Percentiles rank a stretch among this genome's conserved stretches.
phyloP scores from a whole-genome alignment of 2,797 vertebrate species.

The Adelosebastes latens region DNA sequence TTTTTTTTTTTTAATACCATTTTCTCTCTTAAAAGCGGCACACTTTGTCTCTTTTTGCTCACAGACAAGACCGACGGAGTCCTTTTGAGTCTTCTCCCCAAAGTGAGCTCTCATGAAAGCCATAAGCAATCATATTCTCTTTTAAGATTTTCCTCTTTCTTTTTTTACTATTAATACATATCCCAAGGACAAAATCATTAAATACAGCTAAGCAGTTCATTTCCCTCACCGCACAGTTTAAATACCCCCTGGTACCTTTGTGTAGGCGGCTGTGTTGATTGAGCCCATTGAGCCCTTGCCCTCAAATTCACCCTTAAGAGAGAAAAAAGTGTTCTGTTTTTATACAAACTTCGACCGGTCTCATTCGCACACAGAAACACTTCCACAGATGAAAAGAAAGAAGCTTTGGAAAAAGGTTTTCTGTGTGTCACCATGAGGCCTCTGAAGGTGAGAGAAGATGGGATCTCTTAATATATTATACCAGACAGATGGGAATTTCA shows the following conservation, averaged over 20 bases:
- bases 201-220: constrained; percentile 33
- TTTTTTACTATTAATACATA: constrained; percentile 24
- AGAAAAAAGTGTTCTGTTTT: constrained; percentile 11
- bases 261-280: constrained; percentile 39
- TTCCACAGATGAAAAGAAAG: constrained; percentile 5
- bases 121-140: constrained; percentile 16
- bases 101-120: constrained; percentile 28
- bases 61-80: neutral
- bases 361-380: constrained; percentile 26
- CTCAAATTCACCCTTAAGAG: constrained; percentile 36
- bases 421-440: neutral
- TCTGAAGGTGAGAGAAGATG: neutral
- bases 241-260: constrained; percentile 12
- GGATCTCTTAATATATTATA: neutral
- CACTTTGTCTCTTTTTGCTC: constrained; percentile 18
- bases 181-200: constrained; percentile 39
- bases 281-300: constrained; percentile 22
- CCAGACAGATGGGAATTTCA: neutral
- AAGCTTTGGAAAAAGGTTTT: neutral
- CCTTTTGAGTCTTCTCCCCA: constrained; percentile 4
- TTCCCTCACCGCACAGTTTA: constrained; percentile 13
- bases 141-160: constrained; percentile 9
- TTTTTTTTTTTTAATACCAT: constrained; percentile 1
- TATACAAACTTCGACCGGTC: neutral
- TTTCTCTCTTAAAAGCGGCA: neutral